These are phyloP conservation scores for Dicrostonyx torquatus DNA, from an alignment of 2,797 vertebrate species.

Conservation along the genomic window DNA sequence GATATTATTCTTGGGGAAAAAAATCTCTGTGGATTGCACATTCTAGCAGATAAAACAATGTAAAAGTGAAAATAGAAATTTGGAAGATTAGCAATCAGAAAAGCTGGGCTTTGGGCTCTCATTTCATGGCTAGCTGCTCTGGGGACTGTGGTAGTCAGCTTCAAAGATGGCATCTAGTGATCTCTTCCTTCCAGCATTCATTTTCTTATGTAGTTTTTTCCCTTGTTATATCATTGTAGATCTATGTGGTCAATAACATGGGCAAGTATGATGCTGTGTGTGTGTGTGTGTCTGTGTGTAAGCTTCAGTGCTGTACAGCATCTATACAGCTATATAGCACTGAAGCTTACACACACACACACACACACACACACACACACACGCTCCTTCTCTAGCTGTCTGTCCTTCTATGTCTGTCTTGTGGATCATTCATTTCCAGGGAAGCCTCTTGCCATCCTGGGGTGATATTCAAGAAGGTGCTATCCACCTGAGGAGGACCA, in stretches of 20 bases:
- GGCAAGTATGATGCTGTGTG: background rate
- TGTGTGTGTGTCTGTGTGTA: too few species aligned
- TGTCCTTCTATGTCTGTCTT: background rate
- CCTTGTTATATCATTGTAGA: background rate
- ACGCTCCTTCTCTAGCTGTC: background rate
- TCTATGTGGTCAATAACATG: background rate
- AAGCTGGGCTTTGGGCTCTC: background rate
- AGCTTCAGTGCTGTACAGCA: too few species aligned
- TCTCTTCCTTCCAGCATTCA: background rate
- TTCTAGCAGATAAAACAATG: slow-evolving; percentile 22
- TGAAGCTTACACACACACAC: background rate
- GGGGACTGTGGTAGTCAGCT: background rate
- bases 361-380: too few species aligned
- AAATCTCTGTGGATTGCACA: background rate
- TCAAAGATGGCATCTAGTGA: background rate
- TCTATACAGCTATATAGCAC: background rate
- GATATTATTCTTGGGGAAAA: background rate
- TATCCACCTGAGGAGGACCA: background rate
- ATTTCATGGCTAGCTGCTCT: background rate
- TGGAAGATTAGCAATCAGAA: background rate
- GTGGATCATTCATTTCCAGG: background rate
- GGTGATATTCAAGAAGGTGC: background rate
- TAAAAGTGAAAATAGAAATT: slow-evolving; percentile 17
- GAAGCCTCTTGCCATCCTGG: background rate
- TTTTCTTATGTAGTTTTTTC: background rate